Evolutionary conservation across 2,797 vertebrate species (phyloP), one percentile per base, ranked within the genome.

Genomic region (Esox masquinongy): DNA sequence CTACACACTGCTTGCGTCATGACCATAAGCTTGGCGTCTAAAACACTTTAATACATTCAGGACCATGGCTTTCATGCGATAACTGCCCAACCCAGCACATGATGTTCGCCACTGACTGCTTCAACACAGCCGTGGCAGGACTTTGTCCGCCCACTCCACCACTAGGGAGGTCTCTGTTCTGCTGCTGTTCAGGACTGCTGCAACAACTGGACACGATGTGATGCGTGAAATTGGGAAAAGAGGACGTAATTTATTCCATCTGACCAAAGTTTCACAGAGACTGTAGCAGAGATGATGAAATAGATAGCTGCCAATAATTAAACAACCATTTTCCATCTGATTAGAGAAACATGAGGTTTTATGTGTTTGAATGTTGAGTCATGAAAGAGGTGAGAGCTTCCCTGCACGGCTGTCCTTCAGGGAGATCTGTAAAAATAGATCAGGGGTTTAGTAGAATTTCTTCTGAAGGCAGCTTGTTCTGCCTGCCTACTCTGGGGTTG

Each of bases 361-460:
- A 61, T 24, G 56, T 26, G 9, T 22, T 24, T 61, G 56, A 61
- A 61, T 24, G n/a, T 59, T 59, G 56, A 61, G 12, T 8, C 24
- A 16, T 61, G 22, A 12, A 61, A 61, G 22, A 61, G 56, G 56
- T 24, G 56, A 24, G n/a, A 22, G 56, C 56, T 61, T 61, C 12
- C 22, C 56, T 24, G 56, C 22, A 24, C 9, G 22, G 56, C 22
- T 24, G 56, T 61, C 56, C 22, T 61, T 61, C 56, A 24, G 56
- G 11, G 22, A 74, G 53, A 68, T 74, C 73, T 34, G 26, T 24
- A 6, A n/a, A 22, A 76, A 71, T 63, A 68, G 31, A 72, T 67
- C 56, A 66, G 59, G 19, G 43, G 72, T 64, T 78, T 64, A 5
- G 43, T 29, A 14, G 12, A 70, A 63, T 47, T 50, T 61, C 71